Evolutionary conservation across 2,113 vertebrate genomes (phyloP).

Genomic region (Oxyura jamaicensis): DNA sequence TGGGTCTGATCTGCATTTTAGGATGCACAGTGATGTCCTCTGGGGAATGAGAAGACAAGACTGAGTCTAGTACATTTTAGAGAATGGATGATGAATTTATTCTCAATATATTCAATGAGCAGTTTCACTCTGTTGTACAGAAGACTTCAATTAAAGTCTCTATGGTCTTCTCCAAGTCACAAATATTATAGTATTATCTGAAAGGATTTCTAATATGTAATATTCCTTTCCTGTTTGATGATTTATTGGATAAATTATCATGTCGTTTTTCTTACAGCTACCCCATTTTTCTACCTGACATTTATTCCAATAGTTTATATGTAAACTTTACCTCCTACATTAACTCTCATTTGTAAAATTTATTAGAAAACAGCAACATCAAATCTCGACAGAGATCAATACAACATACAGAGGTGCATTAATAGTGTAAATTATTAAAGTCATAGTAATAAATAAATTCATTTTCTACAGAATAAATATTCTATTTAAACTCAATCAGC

Average conservation of each 20-base stretch:
- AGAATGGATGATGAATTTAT: not conserved
- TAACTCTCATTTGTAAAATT: slow-evolving; percentile 4
- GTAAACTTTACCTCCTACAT: not conserved
- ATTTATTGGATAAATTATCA: slow-evolving; percentile 3
- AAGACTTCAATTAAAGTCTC: not conserved
- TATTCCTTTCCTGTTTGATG: not conserved
- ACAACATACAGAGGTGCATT: not conserved
- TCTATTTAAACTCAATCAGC: slow-evolving; percentile 18
- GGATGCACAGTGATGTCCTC: not conserved
- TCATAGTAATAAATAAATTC: not conserved
- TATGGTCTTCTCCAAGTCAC: not conserved
- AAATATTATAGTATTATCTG: not conserved
- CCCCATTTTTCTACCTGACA: not conserved
- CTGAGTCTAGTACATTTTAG: not conserved
- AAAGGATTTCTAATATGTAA: not conserved
- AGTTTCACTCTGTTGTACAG: not conserved
- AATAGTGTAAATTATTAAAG: not conserved
- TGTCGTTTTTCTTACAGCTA: slow-evolving; percentile 4
- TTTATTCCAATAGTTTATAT: not conserved
- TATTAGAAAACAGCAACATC: not conserved
- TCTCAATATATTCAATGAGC: not conserved
- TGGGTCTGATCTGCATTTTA: not conserved
- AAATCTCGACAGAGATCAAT: not conserved
- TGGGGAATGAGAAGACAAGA: not conserved
- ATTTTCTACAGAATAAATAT: slow-evolving; percentile 22